Base-by-base conservation (phyloP, 2,888 invertebrate genomes). In the Saturnia japonica region DNA sequence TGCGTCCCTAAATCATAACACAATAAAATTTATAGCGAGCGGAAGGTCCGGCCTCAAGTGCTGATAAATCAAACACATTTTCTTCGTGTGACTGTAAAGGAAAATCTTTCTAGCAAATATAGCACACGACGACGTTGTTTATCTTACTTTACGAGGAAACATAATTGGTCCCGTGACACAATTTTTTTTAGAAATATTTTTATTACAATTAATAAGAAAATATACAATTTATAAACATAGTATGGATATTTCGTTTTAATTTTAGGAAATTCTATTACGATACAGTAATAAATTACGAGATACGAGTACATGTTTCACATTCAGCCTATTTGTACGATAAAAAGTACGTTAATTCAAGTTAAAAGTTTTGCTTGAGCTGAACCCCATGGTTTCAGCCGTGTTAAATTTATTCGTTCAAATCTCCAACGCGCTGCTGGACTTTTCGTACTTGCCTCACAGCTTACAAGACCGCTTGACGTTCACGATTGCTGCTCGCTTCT, bases 1-100 rank as follows among this genome's bases (percentile, higher is more conserved):
- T 88, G 87, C 86, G 88, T 84, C 84, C 90, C 90, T 93, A 93
- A 93, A 93, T 93, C 93, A 93, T 92, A 93, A 89, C 91, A 90
- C 91, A 93, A 92, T 93, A 92, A 90, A 93, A 93, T 93, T 92
- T 93, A 93, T 93, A 89, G 93, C 91, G 77, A 85, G 80, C 91
- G 91, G 91, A 93, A 91, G 91, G 92, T 93, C 92, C 92, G 90
- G 91, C 90, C 91, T 91, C 89, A 88, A 93, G 92, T 91, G 90
- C 91, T 91, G 88, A 92, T 93, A 93, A 92, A 92, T 92, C 93
- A 92, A 91, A 91, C 88, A 89, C 89, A 90, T 89, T 92, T 91
- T 91, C 91, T 92, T 91, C 88, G 88, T 89, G 88, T 86, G 90
- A 91, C 89, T 88, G 83, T 83, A 86, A 86, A 86, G 87, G 88